These are phyloP conservation scores for Cephonodes hylas DNA, from an alignment of 2,888 invertebrate species.

Conservation along the genomic window DNA sequence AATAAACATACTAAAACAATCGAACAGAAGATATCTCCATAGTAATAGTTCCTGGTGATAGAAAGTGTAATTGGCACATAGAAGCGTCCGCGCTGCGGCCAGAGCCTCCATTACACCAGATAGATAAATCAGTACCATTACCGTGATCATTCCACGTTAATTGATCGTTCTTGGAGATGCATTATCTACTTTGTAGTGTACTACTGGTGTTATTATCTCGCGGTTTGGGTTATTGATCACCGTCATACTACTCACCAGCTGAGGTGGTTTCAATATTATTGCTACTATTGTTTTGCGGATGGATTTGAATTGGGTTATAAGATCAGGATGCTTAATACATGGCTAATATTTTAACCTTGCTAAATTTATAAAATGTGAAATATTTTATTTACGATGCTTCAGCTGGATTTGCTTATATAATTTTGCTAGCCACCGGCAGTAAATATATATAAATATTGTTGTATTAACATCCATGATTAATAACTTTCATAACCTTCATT, in stretches of 20 bases:
- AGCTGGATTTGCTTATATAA: too few relatives aligned
- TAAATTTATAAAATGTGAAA: too few relatives aligned
- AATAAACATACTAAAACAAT: neutral
- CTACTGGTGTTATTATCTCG: neutral
- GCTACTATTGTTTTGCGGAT: neutral
- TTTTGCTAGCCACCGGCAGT: too few relatives aligned
- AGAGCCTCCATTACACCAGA: constrained; percentile 21
- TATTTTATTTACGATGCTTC: too few relatives aligned
- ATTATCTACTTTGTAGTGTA: neutral
- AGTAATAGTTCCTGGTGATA: neutral
- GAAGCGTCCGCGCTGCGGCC: constrained; percentile 16
- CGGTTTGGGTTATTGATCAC: neutral
- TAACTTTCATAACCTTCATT: too few relatives aligned
- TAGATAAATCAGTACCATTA: constrained; percentile 33
- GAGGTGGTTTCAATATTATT: neutral
- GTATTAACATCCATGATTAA: too few relatives aligned
- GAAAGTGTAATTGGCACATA: constrained; percentile 14
- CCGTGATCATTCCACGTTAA: constrained; percentile 34
- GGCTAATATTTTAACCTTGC: too few relatives aligned
- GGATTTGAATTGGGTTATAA: too few relatives aligned
- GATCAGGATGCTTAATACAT: too few relatives aligned
- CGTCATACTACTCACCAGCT: too few relatives aligned
- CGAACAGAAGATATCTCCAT: neutral
- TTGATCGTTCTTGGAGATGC: constrained; percentile 28
- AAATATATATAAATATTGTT: too few relatives aligned